A percentile compares a stretch with the other conserved stretches of the same genome.
Conservation (phyloP, 1,140 invertebrate species). For the Drosophila lacertosa region DNA sequence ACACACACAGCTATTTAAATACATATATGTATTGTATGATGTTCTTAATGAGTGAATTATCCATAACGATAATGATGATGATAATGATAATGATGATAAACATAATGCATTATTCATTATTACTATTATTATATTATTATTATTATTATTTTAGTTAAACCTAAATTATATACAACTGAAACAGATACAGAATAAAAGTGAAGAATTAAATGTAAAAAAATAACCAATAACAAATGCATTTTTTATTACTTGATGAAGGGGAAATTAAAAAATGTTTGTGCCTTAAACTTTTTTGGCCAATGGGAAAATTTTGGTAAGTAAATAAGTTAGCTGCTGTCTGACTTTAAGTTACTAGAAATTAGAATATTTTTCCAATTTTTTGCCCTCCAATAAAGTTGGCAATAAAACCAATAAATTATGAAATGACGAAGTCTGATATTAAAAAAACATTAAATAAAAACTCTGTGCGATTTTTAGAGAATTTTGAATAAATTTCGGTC, state of each 20-base stretch:
- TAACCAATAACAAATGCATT: constrained; percentile 7
- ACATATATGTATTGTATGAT: constrained; percentile 65
- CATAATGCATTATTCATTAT: constrained; percentile 39
- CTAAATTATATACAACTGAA: constrained; percentile 68
- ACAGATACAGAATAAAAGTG: constrained; percentile 53
- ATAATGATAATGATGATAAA: constrained; percentile 39
- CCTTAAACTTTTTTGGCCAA: too few species aligned
- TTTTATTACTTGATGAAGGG: neutral
- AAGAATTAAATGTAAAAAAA: constrained; percentile 54
- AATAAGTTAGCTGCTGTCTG: too few species aligned
- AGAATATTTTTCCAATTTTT: too few species aligned
- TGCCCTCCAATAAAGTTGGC: too few species aligned
- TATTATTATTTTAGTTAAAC: constrained; percentile 66
- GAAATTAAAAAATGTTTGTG: too few species aligned
- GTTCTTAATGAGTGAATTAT: constrained; percentile 68
- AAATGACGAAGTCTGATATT: too few species aligned
- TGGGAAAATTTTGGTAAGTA: too few species aligned
- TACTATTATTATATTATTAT: constrained; percentile 37
- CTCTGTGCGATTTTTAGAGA: too few species aligned
- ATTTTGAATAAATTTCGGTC: too few species aligned
- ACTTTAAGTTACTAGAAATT: too few species aligned
- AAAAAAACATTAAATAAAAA: too few species aligned
- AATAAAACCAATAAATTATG: too few species aligned
- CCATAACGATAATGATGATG: constrained; percentile 42
- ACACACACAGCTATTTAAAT: constrained; percentile 43